Percentiles rank a stretch among this genome's conserved stretches.
phyloP scores from a whole-genome alignment of 2,113 vertebrate genomes.

The Chascanopsetta lugubris region DNA sequence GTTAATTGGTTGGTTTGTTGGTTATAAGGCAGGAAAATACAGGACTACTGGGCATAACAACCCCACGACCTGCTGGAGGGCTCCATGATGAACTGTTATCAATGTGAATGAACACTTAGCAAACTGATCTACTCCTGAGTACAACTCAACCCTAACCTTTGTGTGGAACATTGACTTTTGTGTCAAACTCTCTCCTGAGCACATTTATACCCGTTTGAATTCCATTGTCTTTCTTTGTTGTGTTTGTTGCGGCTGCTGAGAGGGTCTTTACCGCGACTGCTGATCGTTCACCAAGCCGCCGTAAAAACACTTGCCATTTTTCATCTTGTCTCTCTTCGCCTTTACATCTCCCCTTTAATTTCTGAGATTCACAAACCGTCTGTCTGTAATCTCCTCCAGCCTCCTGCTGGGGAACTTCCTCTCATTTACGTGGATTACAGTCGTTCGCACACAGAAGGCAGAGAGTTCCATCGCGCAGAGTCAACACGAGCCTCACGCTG shows the following conservation, averaged over 20 bases:
- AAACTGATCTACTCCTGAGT: no score
- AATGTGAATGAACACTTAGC: no score
- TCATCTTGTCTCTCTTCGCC: conserved; percentile 23
- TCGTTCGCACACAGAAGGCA: conserved; percentile 55
- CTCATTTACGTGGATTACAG: conserved; percentile 64
- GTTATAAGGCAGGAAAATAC: no score
- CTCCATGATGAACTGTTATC: no score
- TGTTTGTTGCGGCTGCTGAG: conserved; percentile 26
- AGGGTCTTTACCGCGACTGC: conserved; percentile 46
- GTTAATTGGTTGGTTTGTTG: no score
- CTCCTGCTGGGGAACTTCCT: conserved; percentile 61
- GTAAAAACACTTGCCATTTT: conserved; percentile 52
- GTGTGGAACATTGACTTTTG: no score
- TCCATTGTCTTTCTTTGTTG: no score
- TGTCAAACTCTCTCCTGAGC: no score
- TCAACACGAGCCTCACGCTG: conserved; percentile 43
- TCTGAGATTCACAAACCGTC: conserved; percentile 8
- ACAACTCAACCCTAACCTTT: no score
- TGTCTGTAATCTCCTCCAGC: conserved; percentile 57
- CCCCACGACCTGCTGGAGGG: no score
- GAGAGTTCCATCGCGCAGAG: conserved; percentile 30
- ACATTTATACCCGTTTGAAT: no score
- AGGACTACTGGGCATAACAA: no score
- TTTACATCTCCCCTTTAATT: conserved; percentile 16
- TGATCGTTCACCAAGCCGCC: conserved; percentile 44